Evolutionary conservation across 1,140 invertebrate genomes (phyloP), one percentile per base, ranked within the genome.

Genomic region (Bombus confusus): DNA sequence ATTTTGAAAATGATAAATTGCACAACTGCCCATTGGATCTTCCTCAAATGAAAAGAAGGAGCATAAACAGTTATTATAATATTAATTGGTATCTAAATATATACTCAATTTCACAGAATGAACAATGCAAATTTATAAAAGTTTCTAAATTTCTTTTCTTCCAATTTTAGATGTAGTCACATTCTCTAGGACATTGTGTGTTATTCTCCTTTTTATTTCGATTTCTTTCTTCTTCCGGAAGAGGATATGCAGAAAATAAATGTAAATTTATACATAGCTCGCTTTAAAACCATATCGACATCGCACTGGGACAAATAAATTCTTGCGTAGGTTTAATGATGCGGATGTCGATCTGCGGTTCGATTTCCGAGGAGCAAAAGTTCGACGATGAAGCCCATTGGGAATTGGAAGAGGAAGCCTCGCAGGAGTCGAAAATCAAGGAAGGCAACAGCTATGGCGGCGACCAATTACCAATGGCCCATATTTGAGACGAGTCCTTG

Each of bases 331-430:
- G 95, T 83, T 85, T 95, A 47, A 90, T 95, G 74, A 69, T 96
- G 74, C 89, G 93, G 57, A 79, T 94, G 43, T 89, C 95, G 10
- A 68, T 94, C 10, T 95, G 94, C 81, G 95, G 94, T 37, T 91
- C 93, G 47, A 92, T 96, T 22, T 86, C 91, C 1, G 93, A 95
- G 47, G 94, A 95, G 18, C 80, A 94, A n/a, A 93, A 94, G 76
- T 96, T 96, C 85, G 93, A 96, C 73, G 96, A 96, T 86, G 84
- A 90, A 15, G 83, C 91, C 12, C 87, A 94, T 52, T 96, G 95
- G 95, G 95, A 96, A 86, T 87, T 96, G 28, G 90, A 93, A 85
- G 92, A 94, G 31, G 93, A 95, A 78, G 84, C 85, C n/a, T 83
- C 88, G 22, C 81, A 92, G 8, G 91, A 94, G 59, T 90, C 80